Base-by-base conservation (phyloP, 2,797 vertebrate species). In the Diglossa cyanea region DNA sequence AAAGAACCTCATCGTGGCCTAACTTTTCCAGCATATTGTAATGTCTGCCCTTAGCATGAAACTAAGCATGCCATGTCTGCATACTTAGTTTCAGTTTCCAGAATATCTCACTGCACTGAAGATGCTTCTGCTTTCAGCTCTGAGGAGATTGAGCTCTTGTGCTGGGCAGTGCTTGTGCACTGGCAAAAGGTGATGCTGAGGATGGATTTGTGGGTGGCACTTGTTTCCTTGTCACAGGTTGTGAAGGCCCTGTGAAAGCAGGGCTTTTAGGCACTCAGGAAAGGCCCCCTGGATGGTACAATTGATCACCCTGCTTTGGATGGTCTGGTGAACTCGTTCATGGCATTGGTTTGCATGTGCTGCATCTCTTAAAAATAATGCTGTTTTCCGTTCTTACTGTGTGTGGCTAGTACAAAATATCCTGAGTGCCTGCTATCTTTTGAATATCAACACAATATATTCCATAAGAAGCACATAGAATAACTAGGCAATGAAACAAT, bases 401-500 rank as follows among this genome's bases (percentile, higher is more conserved):
- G 28, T n/a, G 47, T 31, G n/a, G 7, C 31, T 50, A 28, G 26
- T 24, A 21, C 17, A 79, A 66, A 80, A 77, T 61, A 71, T 8
- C 10, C 24, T 31, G 47, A 7, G 11, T 76, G 40, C 26, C 51
- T 74, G 19, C n/a, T 53, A 1, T 25, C 26, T 70, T 67, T 73
- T 82, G 31, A 68, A 76, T 82, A 73, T n/a, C 20, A 84, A 24
- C 28, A 62, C 24, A 62, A 17, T 63, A 19, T 19, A 5, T 30
- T 92, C 83, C 42, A 45, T 68, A 93, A 92, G 63, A 58, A 89
- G 50, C 28, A 25, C 23, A n/a, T 47, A 66, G 66, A 86, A 81
- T 87, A 50, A 48, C 53, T 74, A 74, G 71, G 60, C 77, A 90
- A 92, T 88, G 76, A 93, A 89, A 72, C 58, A 91, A 94, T 90